Base-by-base conservation (phyloP, 1,140 invertebrate species). In the Drosophila dunni region DNA sequence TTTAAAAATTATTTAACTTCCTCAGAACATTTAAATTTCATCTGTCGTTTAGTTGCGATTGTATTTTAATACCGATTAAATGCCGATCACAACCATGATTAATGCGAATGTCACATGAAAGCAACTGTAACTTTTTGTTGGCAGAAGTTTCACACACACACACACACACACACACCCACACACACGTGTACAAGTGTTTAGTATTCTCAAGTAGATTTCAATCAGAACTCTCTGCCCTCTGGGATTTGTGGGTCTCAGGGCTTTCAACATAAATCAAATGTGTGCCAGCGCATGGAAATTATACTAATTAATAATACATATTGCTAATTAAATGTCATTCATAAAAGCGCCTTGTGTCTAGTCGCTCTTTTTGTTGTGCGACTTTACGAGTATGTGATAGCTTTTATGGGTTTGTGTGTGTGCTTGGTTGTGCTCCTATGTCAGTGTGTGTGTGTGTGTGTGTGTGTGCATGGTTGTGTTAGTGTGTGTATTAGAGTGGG, bases 311-410 rank as follows among this genome's bases (percentile, higher is more conserved):
- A 82, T 82, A 61, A 64, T 74, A 74, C 65, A 78, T 78, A 75
- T 78, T 70, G 78, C 75, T 78, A 81, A 81, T 81, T 78, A 81
- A 81, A 78, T 79, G 78, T 45, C 74, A 54, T 81, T 81, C 74
- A 76, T 64, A 38, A 53, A n/a, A 62, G 29, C 40, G 13, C 11
- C 42, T 50, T 57, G n/a, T 15, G 56, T 42, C 58, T 50, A 75
- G 46, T 51, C 62, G 29, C 13, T 46, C 44, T 42, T 48, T 29
- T 15, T 56, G 15, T 56, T 29, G 1, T 56, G 15, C 40, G 40
- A 13, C 53, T 42, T 8, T 20, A n/a, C n/a, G n/a, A n/a, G n/a
- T n/a, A 36, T 40, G 34, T 10, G 36, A 7, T 17, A 3, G 13
- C 40, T 20, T 33, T 64, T n/a, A 48, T 46, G 20, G 34, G 29